These are phyloP conservation scores for Pampus argenteus DNA, from an alignment of 2,797 vertebrate genomes.

Conservation along the genomic window DNA sequence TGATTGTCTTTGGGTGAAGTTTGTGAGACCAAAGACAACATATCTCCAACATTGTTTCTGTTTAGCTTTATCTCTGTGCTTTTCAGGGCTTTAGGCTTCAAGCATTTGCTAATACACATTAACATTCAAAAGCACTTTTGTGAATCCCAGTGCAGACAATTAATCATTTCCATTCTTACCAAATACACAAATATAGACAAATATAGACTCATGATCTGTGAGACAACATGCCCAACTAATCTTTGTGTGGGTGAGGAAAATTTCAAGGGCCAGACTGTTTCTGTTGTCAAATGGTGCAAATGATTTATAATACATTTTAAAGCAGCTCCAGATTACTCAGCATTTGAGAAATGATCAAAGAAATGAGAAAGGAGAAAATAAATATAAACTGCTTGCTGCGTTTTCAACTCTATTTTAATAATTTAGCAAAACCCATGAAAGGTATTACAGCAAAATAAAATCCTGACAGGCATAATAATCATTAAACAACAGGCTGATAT, in stretches of 20 bases:
- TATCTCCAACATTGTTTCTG: not conserved
- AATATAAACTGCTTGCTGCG: not conserved
- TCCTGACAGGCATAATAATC: too few relatives aligned
- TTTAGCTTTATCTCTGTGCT: not conserved
- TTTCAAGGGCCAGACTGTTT: not conserved
- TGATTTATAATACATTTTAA: too few relatives aligned
- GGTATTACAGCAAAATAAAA: not conserved
- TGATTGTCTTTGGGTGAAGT: not conserved
- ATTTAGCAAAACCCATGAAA: not conserved
- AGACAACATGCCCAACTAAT: not conserved
- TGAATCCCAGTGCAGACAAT: not conserved
- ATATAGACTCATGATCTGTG: not conserved
- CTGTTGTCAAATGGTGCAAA: not conserved
- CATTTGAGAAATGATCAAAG: not conserved
- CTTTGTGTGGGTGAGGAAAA: not conserved
- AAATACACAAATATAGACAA: too few relatives aligned
- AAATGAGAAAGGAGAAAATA: not conserved
- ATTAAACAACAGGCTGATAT: not conserved
- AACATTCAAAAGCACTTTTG: not conserved
- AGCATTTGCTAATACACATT: constrained; percentile 21
- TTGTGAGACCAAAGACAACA: not conserved
- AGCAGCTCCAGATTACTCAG: not conserved
- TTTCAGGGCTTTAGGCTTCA: constrained; percentile 75
- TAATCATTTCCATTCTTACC: too few relatives aligned
- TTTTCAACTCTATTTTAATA: not conserved